Conservation (phyloP, 1,140 invertebrate genomes). For the Apolygus lucorum region DNA sequence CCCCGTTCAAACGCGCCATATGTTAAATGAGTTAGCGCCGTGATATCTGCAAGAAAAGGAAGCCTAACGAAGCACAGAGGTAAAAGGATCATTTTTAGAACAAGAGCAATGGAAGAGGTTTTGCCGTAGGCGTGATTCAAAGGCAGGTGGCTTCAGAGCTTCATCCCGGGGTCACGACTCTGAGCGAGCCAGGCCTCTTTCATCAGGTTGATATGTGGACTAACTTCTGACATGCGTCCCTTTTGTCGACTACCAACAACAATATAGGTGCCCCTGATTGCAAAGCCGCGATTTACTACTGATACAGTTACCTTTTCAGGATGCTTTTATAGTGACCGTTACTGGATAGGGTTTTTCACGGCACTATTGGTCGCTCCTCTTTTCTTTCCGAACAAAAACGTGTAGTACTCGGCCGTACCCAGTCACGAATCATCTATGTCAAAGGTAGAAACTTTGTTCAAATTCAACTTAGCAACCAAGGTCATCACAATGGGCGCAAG, state of each 20-base stretch:
- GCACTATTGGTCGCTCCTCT: no score
- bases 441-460: no score
- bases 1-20: no score
- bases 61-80: not conserved
- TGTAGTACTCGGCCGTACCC: no score
- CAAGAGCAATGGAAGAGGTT: not conserved
- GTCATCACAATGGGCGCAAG: no score
- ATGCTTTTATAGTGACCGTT: not conserved
- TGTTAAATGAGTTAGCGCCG: not conserved
- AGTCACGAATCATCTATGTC: no score
- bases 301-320: constrained; percentile 1
- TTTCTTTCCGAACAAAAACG: no score
- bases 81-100: not conserved
- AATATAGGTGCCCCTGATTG: not conserved
- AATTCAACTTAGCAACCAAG: no score
- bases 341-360: no score
- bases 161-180: constrained; percentile 4
- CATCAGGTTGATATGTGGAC: constrained; percentile 13
- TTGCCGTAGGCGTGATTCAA: not conserved
- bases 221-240: not conserved
- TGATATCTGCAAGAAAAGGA: constrained; percentile 1
- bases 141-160: constrained; percentile 10
- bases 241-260: constrained; percentile 12
- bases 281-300: constrained; percentile 1
- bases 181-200: not conserved